These are phyloP conservation scores for Dunckerocampus dactyliophorus DNA, from an alignment of 2,113 vertebrate species.

Conservation along the genomic window DNA sequence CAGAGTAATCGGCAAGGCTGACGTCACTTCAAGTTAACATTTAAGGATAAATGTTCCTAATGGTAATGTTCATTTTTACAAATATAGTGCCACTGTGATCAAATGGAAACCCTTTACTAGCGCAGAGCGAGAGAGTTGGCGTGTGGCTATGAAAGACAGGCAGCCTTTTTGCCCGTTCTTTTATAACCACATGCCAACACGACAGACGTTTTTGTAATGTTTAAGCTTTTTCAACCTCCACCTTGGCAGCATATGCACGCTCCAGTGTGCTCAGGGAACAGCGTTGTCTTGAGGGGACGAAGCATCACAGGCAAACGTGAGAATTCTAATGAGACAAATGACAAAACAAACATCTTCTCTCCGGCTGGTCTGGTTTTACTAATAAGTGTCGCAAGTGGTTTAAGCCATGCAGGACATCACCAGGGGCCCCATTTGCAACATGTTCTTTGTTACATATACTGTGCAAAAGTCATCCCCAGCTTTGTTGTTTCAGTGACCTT, in stretches of 20 bases:
- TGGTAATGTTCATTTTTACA: constrained; percentile 17
- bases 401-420: constrained; percentile 37
- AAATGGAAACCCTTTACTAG: constrained; percentile 75
- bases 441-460: constrained; percentile 19
- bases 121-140: constrained; percentile 61
- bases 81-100: constrained; percentile 55
- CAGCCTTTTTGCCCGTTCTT: constrained; percentile 30
- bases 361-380: constrained; percentile 54
- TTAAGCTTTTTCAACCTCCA: background rate
- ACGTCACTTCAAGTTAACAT: constrained; percentile 64
- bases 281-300: constrained; percentile 74
- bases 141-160: constrained; percentile 58
- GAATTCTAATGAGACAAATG: constrained; percentile 71
- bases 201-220: background rate
- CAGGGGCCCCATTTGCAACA: constrained; percentile 54
- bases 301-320: constrained; percentile 73
- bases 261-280: constrained; percentile 63
- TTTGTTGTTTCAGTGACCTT: too few species aligned
- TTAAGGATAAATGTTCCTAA: constrained; percentile 10
- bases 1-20: constrained; percentile 99
- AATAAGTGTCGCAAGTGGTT: constrained; percentile 43
- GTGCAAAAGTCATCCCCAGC: too few species aligned
- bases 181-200: constrained; percentile 58
- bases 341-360: constrained; percentile 40
- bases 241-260: constrained; percentile 28